Evolutionary conservation across 2,113 vertebrate species (phyloP), one percentile per base, ranked within the genome.

Genomic region (western clawed frog (Xenopus tropicalis)): DNA sequence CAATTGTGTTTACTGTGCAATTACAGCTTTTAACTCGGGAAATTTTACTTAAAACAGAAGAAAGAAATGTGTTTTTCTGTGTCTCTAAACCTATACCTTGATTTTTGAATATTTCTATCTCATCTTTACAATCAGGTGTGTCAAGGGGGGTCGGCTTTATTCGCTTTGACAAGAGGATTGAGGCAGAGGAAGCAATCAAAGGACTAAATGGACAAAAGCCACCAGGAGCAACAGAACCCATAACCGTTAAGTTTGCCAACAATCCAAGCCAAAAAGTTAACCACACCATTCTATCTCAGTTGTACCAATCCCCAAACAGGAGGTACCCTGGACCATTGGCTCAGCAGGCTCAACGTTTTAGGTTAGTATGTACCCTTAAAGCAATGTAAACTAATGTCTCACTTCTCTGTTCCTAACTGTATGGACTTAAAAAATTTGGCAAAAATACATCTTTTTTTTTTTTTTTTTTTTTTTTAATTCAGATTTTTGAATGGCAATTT

Each of bases 171-270:
- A 95, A 98, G 79, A 87, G 97, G 74, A 93, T 98, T 79, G 97
- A 99, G 82, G 97, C 97, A 16, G 97, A 99, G 87, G 97, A 99
- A 89, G 97, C 97, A 83, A 99, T 99, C 83, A 99, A 98, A 83
- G 96, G 96, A 61, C 91, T 98, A 78, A 98, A 99, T 79, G 96
- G 97, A 69, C 97, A 99, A 90, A 99, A 99, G 85, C 97, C 97
- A 44, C 93, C 97, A 3, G 89, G 91, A 78, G 95, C 94, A 85
- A 91, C 96, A 2, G 97, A 98, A 82, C 97, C 97, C 61, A 98
- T 98, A 81, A 98, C 97, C 44, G 97, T 99, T 81, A 99, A 99
- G 90, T 98, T 99, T 85, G 97, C 97, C 69, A 99, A 99, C 87
- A 99, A 97, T 87, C 97, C 97, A 84, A 99, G 97, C 88, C 97